These are phyloP conservation scores for Iguana delicatissima DNA, from an alignment of 2,797 vertebrate species.

Conservation along the genomic window DNA sequence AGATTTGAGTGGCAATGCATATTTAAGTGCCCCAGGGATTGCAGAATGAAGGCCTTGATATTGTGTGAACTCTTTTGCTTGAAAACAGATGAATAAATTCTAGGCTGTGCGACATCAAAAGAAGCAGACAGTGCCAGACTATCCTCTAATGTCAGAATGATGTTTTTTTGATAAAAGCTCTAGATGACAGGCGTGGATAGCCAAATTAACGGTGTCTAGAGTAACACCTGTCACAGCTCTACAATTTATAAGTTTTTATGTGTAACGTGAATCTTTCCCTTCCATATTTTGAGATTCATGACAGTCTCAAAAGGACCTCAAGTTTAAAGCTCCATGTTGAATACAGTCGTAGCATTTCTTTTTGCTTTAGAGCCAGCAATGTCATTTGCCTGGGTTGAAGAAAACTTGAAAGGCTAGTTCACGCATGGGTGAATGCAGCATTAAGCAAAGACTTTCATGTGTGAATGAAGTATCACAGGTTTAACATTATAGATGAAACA, in stretches of 20 bases:
- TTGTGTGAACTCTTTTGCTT: conserved; percentile 48
- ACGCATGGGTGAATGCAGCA: neutral
- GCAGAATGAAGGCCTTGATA: conserved; percentile 44
- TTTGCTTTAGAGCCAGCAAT: neutral
- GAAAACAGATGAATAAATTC: conserved; percentile 24
- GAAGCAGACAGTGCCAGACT: conserved; percentile 48
- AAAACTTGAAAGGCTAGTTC: neutral
- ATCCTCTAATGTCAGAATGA: conserved; percentile 25
- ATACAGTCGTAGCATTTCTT: neutral
- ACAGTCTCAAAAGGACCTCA: neutral
- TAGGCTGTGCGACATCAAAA: conserved; percentile 45
- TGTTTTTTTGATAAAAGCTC: conserved; percentile 47
- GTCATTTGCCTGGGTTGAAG: neutral
- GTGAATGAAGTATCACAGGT: neutral
- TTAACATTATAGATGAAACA: neutral
- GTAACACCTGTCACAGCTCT: neutral
- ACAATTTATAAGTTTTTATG: conserved; percentile 13
- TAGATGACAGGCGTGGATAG: neutral
- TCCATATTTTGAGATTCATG: conserved; percentile 9
- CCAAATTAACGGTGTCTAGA: conserved; percentile 25
- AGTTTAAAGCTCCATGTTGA: neutral
- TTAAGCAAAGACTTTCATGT: neutral
- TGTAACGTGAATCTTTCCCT: neutral
- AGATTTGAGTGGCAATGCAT: conserved; percentile 40
- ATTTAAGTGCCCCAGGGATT: conserved; percentile 34